Conservation (phyloP, 2,113 vertebrate species). For the Stigmatopora nigra region DNA sequence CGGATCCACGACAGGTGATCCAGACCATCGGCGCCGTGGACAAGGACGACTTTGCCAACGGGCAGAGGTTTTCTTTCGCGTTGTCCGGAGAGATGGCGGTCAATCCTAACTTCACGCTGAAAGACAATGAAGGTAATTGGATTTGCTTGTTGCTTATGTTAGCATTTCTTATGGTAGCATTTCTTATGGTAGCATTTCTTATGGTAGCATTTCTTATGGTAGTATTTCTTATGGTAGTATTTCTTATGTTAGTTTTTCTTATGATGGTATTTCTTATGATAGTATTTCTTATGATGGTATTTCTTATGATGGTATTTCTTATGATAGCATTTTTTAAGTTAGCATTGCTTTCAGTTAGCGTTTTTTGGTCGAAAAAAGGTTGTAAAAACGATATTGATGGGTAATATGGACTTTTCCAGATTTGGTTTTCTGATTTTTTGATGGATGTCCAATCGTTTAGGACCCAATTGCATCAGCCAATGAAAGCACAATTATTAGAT, state of each 20-base stretch:
- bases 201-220: constrained; percentile 51
- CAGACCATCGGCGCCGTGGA: constrained; percentile 90
- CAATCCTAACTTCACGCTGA: constrained; percentile 96
- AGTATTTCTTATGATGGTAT: constrained; percentile 50
- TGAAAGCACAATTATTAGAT: no score
- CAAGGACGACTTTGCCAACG: constrained; percentile 91
- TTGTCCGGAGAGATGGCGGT: constrained; percentile 73
- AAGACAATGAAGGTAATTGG: constrained; percentile 91
- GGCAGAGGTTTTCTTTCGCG: constrained; percentile 85
- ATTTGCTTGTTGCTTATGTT: constrained; percentile 47
- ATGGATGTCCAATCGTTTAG: no score
- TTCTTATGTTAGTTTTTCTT: constrained; percentile 51
- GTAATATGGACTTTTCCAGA: no score
- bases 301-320: no score
- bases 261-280: no score
- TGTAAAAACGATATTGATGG: no score
- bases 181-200: constrained; percentile 52
- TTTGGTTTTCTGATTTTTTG: no score
- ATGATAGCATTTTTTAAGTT: constrained; percentile 51
- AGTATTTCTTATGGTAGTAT: no score
- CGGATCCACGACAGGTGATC: constrained; percentile 76
- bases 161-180: constrained; percentile 51
- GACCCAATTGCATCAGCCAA: no score
- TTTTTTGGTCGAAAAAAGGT: no score
- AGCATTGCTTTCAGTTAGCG: constrained; percentile 39